Evolutionary conservation across 2,113 vertebrate genomes (phyloP).

Genomic region (Ivindomyrus marchei): DNA sequence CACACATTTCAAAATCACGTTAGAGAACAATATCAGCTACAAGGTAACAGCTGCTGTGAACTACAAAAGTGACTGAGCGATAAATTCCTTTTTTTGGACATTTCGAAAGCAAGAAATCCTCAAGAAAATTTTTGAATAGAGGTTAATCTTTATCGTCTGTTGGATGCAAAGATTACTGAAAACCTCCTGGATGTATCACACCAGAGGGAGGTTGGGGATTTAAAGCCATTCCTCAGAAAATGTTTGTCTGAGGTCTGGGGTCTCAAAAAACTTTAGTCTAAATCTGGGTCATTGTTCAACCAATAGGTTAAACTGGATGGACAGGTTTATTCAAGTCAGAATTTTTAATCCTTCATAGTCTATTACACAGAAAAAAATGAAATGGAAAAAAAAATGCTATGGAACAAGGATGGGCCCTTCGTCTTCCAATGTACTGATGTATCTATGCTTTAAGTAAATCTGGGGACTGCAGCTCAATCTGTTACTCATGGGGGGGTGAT

Average conservation of each 20-base stretch:
- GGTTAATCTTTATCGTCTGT: background rate
- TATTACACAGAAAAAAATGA: background rate
- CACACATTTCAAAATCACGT: background rate
- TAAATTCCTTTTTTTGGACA: background rate
- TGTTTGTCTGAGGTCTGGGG: background rate
- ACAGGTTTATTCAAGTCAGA: background rate
- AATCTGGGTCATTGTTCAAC: background rate
- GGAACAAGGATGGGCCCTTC: background rate
- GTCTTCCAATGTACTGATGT: background rate
- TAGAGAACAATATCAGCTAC: background rate
- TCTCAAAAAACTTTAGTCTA: background rate
- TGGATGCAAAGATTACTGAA: background rate
- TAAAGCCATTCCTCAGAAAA: background rate
- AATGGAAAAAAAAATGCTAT: background rate
- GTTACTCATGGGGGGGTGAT: background rate
- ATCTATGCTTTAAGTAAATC: background rate
- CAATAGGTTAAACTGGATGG: background rate
- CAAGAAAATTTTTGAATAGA: background rate
- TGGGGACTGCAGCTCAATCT: background rate
- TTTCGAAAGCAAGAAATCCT: background rate
- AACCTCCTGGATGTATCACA: background rate
- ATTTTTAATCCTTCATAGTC: background rate
- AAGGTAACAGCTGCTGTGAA: background rate
- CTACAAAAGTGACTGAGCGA: background rate
- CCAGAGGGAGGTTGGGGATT: background rate